Percentiles rank a stretch among this genome's conserved stretches.
Conservation (phyloP, 1,140 invertebrate genomes). For the Acromyrmex charruanus region DNA sequence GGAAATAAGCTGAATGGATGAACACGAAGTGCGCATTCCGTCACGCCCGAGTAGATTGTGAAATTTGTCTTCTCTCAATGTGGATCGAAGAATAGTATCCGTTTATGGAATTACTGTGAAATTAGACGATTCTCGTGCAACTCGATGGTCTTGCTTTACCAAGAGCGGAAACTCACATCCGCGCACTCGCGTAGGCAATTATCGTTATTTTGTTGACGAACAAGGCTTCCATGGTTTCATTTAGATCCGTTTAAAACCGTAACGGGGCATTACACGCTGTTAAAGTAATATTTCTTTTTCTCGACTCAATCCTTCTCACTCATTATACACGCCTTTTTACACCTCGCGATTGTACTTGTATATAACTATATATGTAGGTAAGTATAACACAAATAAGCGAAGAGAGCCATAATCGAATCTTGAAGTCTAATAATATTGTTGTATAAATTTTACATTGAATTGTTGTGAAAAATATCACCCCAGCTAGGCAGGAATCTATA, state of each 20-base stretch:
- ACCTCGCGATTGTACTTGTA: conserved; percentile 2
- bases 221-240: conserved; percentile 34
- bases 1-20: conserved; percentile 1
- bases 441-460: too few relatives aligned
- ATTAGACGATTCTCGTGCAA: conserved; percentile 18
- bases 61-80: conserved; percentile 30
- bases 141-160: not conserved
- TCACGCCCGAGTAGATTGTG: not conserved
- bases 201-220: conserved; percentile 49
- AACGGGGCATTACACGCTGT: conserved; percentile 35
- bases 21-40: conserved; percentile 1
- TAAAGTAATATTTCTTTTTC: conserved; percentile 36
- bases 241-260: conserved; percentile 32
- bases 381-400: not conserved
- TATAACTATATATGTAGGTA: not conserved
- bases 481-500: too few relatives aligned
- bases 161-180: conserved; percentile 40
- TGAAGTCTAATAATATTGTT: too few relatives aligned
- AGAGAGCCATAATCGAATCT: too few relatives aligned
- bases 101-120: conserved; percentile 15
- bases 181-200: conserved; percentile 38
- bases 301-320: not conserved
- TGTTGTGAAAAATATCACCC: too few relatives aligned
- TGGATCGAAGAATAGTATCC: conserved; percentile 1
- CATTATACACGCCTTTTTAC: conserved; percentile 31